These are phyloP conservation scores for Catocala nupta DNA, from an alignment of 2,888 invertebrate genomes.

Conservation along the genomic window DNA sequence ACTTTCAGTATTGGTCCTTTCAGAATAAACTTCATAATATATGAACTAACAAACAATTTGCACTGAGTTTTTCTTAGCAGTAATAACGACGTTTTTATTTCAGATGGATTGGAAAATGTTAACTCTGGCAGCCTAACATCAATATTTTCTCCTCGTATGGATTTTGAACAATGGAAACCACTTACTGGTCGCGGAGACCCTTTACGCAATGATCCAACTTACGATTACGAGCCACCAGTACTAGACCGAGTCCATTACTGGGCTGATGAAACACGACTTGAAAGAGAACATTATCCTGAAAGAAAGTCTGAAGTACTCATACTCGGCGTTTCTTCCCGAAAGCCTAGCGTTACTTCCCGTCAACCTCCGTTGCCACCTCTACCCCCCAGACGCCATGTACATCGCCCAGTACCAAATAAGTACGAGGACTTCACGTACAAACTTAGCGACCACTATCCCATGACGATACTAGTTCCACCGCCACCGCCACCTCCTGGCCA, in stretches of 20 bases:
- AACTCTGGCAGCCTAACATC: conserved; percentile 67
- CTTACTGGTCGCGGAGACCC: conserved; percentile 93
- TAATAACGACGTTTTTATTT: conserved; percentile 40
- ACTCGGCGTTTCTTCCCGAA: conserved; percentile 90
- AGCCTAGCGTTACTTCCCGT: conserved; percentile 87
- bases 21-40: no score
- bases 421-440: conserved; percentile 86
- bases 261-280: conserved; percentile 90
- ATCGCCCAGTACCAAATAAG: conserved; percentile 67
- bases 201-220: conserved; percentile 94
- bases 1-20: no score
- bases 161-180: conserved; percentile 95
- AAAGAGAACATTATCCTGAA: conserved; percentile 81
- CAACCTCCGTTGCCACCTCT: conserved; percentile 70
- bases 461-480: conserved; percentile 91
- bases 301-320: conserved; percentile 91
- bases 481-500: conserved; percentile 86
- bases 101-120: conserved; percentile 66
- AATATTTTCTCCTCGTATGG: conserved; percentile 91
- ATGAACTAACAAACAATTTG: no score
- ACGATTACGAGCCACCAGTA: conserved; percentile 94
- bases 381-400: conserved; percentile 59
- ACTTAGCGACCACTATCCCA: conserved; percentile 86
- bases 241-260: conserved; percentile 93
- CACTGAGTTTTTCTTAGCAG: no score